These are phyloP conservation scores for Conopomorpha cramerella DNA, from an alignment of 1,140 invertebrate genomes.

Conservation along the genomic window DNA sequence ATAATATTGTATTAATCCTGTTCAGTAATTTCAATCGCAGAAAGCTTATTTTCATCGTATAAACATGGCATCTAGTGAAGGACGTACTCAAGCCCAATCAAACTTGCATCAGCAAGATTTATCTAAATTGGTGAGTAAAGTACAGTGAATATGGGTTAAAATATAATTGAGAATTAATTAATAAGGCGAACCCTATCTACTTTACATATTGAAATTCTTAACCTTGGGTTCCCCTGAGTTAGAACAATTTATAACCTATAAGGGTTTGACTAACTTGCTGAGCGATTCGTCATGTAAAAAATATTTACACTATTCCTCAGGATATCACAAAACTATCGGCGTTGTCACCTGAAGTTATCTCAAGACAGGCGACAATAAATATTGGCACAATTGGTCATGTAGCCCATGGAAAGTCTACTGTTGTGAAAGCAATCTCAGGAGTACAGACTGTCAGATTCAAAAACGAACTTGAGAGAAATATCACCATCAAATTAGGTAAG, in stretches of 20 bases:
- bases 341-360: constrained; percentile 96
- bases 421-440: constrained; percentile 98
- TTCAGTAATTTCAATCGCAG: too few relatives aligned
- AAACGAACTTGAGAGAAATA: constrained; percentile 98
- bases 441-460: constrained; percentile 99
- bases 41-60: too few relatives aligned
- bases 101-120: constrained; percentile 61
- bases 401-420: constrained; percentile 99
- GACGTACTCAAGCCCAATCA: constrained; percentile 34
- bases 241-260: too few relatives aligned
- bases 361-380: constrained; percentile 98
- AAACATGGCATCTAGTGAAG: constrained; percentile 49
- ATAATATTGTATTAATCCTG: too few relatives aligned
- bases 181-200: too few relatives aligned
- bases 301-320: constrained; percentile 51
- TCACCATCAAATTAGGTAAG: constrained; percentile 98
- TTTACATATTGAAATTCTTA: too few relatives aligned
- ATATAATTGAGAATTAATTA: too few relatives aligned
- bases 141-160: too few relatives aligned
- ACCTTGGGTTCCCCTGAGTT: too few relatives aligned
- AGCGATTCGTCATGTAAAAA: constrained; percentile 1
- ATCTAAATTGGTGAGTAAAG: constrained; percentile 48
- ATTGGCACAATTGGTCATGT: constrained; percentile 99
- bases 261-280: background rate
- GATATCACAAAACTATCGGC: constrained; percentile 88